Base-by-base conservation (phyloP, 2,888 invertebrate species). In the Clivina fossor region DNA sequence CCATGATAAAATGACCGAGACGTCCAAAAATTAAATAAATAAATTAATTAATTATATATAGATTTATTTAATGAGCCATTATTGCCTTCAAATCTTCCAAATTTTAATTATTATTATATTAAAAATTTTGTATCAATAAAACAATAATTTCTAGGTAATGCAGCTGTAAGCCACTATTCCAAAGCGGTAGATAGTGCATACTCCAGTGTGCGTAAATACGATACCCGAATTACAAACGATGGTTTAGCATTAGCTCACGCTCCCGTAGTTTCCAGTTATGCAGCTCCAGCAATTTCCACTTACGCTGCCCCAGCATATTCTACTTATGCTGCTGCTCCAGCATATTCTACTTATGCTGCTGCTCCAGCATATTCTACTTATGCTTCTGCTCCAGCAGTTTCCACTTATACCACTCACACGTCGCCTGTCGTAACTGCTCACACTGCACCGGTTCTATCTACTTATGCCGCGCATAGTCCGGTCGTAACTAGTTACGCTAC, bases 151-250 rank as follows among this genome's bases (percentile, higher is more conserved):
- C 9, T 28, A 40, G 18, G 72, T 48, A 79, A 79, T 64, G 73
- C 75, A 56, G 76, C 77, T 33, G 76, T 82, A 3, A 80, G 82
- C 51, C 75, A 76, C 66, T 76, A 78, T 73, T 76, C 78, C 63
- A 83, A 82, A 70, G 78, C 79, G 49, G 78, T 80, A 22, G 79
- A 81, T 65, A 79, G 80, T 46, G 78, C 81, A 51, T 81, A 78
- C 74, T 80, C 81, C 60, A 80, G 78, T 66, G 78, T 81, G 24
- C 78, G 80, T 67, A 82, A 82, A 71, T 75, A 73, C 69, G 80
- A 82, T 60, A 79, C 80, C 44, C 77, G 80, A 61, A 72, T 79
- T 69, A 78, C 76, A 71, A 80, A 80, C 65, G 81, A 82, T 64
- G 77, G 74, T 62, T 65, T 71, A 44, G 67, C 77, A 51, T 78